Base-by-base conservation (phyloP, 2,113 vertebrate genomes). In the Salminus brasiliensis region DNA sequence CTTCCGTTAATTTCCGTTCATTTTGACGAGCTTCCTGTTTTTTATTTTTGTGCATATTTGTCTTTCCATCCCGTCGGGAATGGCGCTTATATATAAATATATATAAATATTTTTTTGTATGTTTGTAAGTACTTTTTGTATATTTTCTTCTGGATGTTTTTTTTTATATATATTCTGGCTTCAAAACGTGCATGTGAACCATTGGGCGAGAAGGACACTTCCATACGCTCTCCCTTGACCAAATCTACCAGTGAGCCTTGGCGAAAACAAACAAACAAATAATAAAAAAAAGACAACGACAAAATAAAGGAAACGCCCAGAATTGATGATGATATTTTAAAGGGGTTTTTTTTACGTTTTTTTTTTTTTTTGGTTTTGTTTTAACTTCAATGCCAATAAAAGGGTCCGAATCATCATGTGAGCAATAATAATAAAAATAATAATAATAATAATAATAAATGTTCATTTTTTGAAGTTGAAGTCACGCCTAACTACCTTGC, bases 101-200 rank as follows among this genome's bases (percentile, higher is more conserved):
- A 93, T 91, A 94, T 91, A 93, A 89, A 93, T 93, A 91, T 89
- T 92, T 95, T 95, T 91, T 95, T 39, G 93, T 95, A 88, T 93
- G 94, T 96, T 95, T 96, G 95, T 98, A 96, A 97, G 95, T 97
- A 96, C 94, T 93, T 97, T 92, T 94, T 94, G 94, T 98, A 92
- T 95, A 94, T 96, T 93, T 62, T 88, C 82, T 92, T 88, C 87
- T 81, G 87, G 83, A 91, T 87, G 80, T 88, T 88, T 66, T 30
- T 92, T 90, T 91, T 87, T 89, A 91, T 90, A 7, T 21, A 52
- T 55, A 91, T 90, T 93, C 93, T 87, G 90, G 91, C 94, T 96
- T 94, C 92, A 90, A 94, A 91, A 93, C 92, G 72, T 87, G 94
- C 94, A 89, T 92, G 94, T 93, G 92, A 94, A 90, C 91, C 89